Evolutionary conservation across 2,113 vertebrate genomes (phyloP), one percentile per base, ranked within the genome.

Genomic region (Nesospiza acunhae): DNA sequence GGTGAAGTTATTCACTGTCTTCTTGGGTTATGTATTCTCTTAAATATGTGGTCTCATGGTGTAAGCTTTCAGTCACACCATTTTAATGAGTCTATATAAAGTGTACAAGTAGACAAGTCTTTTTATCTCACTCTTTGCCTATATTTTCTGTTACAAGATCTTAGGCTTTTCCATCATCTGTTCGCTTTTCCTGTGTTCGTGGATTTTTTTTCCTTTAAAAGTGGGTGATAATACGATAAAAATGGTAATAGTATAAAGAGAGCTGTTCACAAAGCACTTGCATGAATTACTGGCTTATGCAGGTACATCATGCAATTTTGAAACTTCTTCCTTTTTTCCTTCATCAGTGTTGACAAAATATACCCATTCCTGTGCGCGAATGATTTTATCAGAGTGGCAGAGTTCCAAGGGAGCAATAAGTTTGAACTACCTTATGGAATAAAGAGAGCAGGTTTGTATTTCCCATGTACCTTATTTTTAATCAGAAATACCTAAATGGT

Each of bases 351-450:
- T 75, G 90, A 89, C 41, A 97, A 96, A 82, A 92, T 98, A 95
- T 97, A 98, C 79, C 98, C 98, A 0, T 98, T 98, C 93, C 83
- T 98, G 75, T 98, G 98, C 1, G 49, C 93, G 64, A 62, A 83
- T 77, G 97, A 98, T 85, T 98, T 98, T 94, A 46, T 87, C 91
- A 95, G 95, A 72, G 91, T 94, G 67, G 91, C 97, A 27, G 90
- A 78, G 69, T 87, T 93, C 14, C 96, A 95, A 1, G 96, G 94
- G 76, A 97, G 86, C 0, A 42, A 96, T 87, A 97, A 95, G 35
- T 97, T 97, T 91, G 94, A 97, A 56, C 92, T 98, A 15, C 98
- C 98, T 89, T 98, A 98, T 6, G 98, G 98, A 90, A 90, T 94
- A 90, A 98, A 55, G 91, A 94, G 70, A 94, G 96, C 97, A 97